Evolutionary conservation across 64 coral and sea anemone species (phyloP).

Genomic region (Orbicella faveolata): DNA sequence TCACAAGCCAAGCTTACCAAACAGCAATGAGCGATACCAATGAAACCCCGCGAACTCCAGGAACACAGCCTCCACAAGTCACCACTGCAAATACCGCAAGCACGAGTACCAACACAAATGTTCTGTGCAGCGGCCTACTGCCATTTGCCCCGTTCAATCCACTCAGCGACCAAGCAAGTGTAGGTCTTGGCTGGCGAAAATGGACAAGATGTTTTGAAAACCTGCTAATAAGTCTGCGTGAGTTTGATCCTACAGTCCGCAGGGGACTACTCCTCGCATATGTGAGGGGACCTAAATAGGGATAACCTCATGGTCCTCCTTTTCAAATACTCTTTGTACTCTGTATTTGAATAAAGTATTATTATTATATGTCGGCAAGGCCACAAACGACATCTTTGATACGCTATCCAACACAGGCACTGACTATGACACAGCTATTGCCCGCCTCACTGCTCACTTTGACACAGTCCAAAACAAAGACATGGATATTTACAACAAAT

Average conservation of each 20-base stretch:
- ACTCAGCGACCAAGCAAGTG: constrained; percentile 6
- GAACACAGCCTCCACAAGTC: no score
- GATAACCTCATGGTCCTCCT: no score
- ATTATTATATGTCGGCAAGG: constrained; percentile 22
- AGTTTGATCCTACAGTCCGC: constrained; percentile 27
- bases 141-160: constrained; percentile 40
- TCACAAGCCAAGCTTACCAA: no score
- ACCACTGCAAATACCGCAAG: no score
- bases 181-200: constrained; percentile 31
- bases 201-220: constrained; percentile 44
- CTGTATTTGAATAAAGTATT: no score
- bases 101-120: no score
- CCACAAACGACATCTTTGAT: constrained; percentile 48
- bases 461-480: background rate
- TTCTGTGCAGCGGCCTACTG: constrained; percentile 28
- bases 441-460: background rate
- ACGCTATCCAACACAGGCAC: constrained; percentile 5
- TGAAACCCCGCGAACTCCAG: no score
- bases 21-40: no score
- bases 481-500: constrained; percentile 17
- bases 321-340: no score
- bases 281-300: no score
- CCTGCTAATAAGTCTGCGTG: background rate
- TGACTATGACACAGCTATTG: background rate
- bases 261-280: constrained; percentile 32